Base-by-base conservation (phyloP, 2,888 invertebrate species). In the Gastrophysa polygoni region DNA sequence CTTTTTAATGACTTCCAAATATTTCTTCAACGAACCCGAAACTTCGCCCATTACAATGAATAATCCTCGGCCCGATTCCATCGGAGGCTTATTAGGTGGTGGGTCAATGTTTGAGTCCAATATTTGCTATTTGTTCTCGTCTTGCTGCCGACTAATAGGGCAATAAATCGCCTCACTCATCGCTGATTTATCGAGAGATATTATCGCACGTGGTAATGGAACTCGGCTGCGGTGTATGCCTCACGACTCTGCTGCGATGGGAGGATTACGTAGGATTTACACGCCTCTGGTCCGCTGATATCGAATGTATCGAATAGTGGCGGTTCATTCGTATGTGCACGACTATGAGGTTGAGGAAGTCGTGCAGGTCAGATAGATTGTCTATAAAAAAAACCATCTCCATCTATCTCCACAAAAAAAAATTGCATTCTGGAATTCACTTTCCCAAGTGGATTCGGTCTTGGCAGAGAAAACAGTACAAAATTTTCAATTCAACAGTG, bases 91-190 rank as follows among this genome's bases (percentile, higher is more conserved):
- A 71, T 70, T 68, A 70, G 59, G 58, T 49, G 59, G 70, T 46
- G 54, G 70, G 72, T 76, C 74, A 78, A 79, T 78, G 78, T 78
- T 79, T 79, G 76, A 73, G 71, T 71, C 74, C 74, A 78, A 79
- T 78, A 78, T 78, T 79, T 79, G 77, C 77, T 76, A 77, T 78
- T 79, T 76, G 77, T 77, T 76, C 75, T 72, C 75, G 73, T 77
- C 77, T 78, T 77, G 75, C 74, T 75, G 71, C 70, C 69, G 68
- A 75, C 73, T 77, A 79, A 78, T 79, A 75, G 78, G 76, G 76
- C 75, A 77, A 78, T 79, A 78, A 78, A 78, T 79, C 76, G 73
- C 72, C 62, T 70, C 71, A 75, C 77, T 77, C 76, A 76, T 75
- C 73, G 75, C 70, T 78, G 78, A 78, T 78, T 78, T 78, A 78